Evolutionary conservation across 2,797 vertebrate species (phyloP), one percentile per base, ranked within the genome.

Genomic region (Hylomyscus alleni): DNA sequence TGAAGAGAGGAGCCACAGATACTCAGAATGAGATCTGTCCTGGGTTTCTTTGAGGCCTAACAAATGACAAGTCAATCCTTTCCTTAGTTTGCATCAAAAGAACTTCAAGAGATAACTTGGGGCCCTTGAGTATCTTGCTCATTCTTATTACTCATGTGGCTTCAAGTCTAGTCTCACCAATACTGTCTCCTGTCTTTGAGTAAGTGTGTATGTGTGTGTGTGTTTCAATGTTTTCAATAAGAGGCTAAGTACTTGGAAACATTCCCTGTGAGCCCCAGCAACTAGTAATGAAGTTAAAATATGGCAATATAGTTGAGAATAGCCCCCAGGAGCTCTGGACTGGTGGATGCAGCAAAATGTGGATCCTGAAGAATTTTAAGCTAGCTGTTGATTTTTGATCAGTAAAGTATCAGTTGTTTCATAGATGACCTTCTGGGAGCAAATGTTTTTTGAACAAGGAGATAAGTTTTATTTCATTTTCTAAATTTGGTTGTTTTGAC

Each of bases 381-480:
- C 29, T 89, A 78, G 31, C 6, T 58, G 15, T 52, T 93, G 67
- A 17, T 54, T 11, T 69, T 69, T 87, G 50, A 40, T 47, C 89
- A 91, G 4, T 60, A 62, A 78, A 10, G 0, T 47, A 50, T 91
- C 89, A 34, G 10, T 93, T 73, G 29, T 62, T 88, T 90, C 40
- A 69, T 3, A 76, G 65, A 44, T 34, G 13, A 20, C 17, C 26
- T 62, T 34, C 9, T 34, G 73, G 12, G 29, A 93, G 20, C 4
- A 95, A 91, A 31, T 81, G 89, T 54, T 72, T 89, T 73, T 85
- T 75, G 9, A 77, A 92, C 50, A 52, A 50, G 34, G 24, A 86
- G 2, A 1, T 84, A 77, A 89, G 20, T 89, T 92, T 37, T 4
- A 52, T 77, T 69, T 19, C 14, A 1, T 54, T 81, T 44, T 17